Conservation (phyloP, 2,888 invertebrate genomes). For the Noctua janthina region DNA sequence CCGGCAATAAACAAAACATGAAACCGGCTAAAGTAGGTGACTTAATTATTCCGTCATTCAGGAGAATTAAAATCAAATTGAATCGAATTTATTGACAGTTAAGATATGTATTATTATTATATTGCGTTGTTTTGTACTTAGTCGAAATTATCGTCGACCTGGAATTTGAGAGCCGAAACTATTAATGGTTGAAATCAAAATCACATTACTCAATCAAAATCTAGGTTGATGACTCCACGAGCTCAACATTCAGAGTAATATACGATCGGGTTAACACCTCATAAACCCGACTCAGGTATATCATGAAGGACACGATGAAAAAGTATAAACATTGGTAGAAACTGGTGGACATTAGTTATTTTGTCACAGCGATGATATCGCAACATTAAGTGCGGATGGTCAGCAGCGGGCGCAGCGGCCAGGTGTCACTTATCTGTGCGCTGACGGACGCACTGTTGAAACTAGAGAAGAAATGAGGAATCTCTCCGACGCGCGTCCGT, state of each 20-base stretch:
- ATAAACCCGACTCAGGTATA: slow-evolving; percentile 4
- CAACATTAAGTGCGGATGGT: slow-evolving; percentile 63
- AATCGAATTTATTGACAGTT: slow-evolving; percentile 79
- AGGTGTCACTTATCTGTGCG: slow-evolving; percentile 77
- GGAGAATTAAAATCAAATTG: slow-evolving; percentile 77
- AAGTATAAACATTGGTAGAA: slow-evolving; percentile 57
- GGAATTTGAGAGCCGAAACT: slow-evolving; percentile 50
- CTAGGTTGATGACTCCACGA: slow-evolving; percentile 19
- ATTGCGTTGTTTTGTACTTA: slow-evolving; percentile 55
- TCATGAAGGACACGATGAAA: slow-evolving; percentile 52
- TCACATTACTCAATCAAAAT: slow-evolving; percentile 56
- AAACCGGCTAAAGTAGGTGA: slow-evolving; percentile 75
- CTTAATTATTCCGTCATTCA: slow-evolving; percentile 83
- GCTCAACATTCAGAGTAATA: slow-evolving; percentile 15
- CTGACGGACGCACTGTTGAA: slow-evolving; percentile 79
- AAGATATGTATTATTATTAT: slow-evolving; percentile 68
- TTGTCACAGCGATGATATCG: slow-evolving; percentile 67
- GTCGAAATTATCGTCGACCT: slow-evolving; percentile 47
- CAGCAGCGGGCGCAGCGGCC: slow-evolving; percentile 62
- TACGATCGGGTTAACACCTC: slow-evolving; percentile 1
- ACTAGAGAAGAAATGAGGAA: slow-evolving; percentile 81
- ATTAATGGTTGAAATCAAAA: slow-evolving; percentile 50
- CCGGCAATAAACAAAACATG: slow-evolving; percentile 80
- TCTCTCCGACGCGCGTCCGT: slow-evolving; percentile 73
- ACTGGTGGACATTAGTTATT: slow-evolving; percentile 60